Percentiles rank a stretch among this genome's conserved stretches.
Conservation (phyloP, 2,797 vertebrate species). For the Gallinago stenura region DNA sequence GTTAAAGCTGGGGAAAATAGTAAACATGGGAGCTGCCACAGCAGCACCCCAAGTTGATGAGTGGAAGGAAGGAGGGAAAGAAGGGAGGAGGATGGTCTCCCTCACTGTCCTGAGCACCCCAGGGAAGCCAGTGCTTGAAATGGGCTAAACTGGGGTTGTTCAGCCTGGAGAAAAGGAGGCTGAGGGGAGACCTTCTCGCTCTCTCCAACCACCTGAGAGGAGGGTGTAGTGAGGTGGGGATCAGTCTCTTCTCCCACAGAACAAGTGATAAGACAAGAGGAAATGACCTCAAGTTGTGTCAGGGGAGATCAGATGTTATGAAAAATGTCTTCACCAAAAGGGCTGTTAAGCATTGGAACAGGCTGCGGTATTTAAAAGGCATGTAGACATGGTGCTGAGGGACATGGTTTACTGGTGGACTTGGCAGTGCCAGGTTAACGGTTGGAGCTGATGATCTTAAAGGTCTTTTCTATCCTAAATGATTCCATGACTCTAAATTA, state of each 20-base stretch:
- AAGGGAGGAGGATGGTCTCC: neutral
- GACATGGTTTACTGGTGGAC: neutral
- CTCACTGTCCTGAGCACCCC: fast-evolving
- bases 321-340: neutral
- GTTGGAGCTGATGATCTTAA: neutral
- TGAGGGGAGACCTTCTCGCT: neutral
- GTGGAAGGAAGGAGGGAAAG: neutral
- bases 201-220: neutral
- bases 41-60: fast-evolving
- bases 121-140: neutral
- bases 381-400: neutral
- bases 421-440: neutral
- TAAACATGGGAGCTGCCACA: neutral
- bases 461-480: neutral
- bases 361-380: neutral
- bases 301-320: neutral
- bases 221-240: neutral
- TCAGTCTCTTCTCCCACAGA: neutral
- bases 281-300: neutral
- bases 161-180: neutral
- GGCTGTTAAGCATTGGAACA: neutral
- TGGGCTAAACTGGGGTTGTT: neutral
- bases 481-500: neutral
- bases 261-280: neutral
- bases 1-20: neutral